Evolutionary conservation across 2,888 invertebrate species (phyloP), one percentile per base, ranked within the genome.

Genomic region (Cecidostiba fungosa): DNA sequence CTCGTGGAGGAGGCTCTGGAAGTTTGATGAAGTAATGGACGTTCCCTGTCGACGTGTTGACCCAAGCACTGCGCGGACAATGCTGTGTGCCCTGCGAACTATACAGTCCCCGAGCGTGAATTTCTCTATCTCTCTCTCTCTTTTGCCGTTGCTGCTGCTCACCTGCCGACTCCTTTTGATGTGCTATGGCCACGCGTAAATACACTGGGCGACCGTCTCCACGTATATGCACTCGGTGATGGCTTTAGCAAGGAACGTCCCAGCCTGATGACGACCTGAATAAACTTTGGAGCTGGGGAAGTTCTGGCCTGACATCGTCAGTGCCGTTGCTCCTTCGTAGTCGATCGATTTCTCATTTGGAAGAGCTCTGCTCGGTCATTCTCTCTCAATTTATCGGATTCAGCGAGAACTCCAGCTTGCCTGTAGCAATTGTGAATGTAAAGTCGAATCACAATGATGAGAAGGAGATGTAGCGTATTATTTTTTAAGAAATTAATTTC

Each of bases 11-110:
- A 59, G n/a, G 54, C 10, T 59, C 4, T 36, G 39, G 26, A 87
- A 88, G 91, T 92, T 92, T 92, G 92, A 92, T 91, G 92, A 92
- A 92, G 92, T 92, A 92, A 92, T 92, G 92, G 92, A 92, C 91
- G 88, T 92, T 92, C 92, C 89, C 90, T 92, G 92, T 92, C 90
- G 90, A 90, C 91, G 90, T 92, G 91, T 92, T 92, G 91, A 92
- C 91, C 90, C 87, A 87, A 47, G 83, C 85, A 39, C 29, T n/a
- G 69, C 1, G 1, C 43, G 43, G 32, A 82, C 32, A 72, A 72
- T 72, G 4, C 72, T 16, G 8, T n/a, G 36, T 14, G 29, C 32
- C 16, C 39, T n/a, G n/a, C 32, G 10, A 72, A 59, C 54, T 59
- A n/a, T n/a, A n/a, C 23, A 39, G 36, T 32, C 54, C n/a, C 10